These are phyloP conservation scores for Cyanistes caeruleus DNA, from an alignment of 2,113 vertebrate species.

Conservation along the genomic window DNA sequence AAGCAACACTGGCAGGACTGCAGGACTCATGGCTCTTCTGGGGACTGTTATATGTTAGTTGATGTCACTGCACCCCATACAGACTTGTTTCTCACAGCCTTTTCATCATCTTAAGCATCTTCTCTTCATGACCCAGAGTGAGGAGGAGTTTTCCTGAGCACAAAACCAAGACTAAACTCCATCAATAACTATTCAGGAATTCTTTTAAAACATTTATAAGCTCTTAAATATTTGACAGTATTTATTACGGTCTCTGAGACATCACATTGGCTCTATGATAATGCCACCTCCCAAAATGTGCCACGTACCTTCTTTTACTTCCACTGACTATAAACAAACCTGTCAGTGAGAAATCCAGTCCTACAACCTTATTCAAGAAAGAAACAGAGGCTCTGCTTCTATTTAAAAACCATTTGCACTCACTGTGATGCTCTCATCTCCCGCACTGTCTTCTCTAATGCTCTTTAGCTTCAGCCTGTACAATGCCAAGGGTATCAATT, in stretches of 20 bases:
- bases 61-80: neutral
- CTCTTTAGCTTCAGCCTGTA: neutral
- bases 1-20: neutral
- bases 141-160: neutral
- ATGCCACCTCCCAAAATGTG: neutral
- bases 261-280: conserved; percentile 2
- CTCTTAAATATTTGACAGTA: conserved; percentile 60
- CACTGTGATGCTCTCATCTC: neutral
- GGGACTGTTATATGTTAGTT: neutral
- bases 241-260: neutral
- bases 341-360: neutral
- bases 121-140: neutral
- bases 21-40: neutral
- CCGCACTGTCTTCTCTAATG: neutral
- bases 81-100: neutral
- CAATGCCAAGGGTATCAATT: neutral
- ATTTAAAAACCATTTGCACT: neutral
- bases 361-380: neutral
- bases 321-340: neutral
- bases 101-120: neutral
- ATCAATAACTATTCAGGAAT: conserved; percentile 30
- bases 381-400: neutral
- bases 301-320: neutral
- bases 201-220: conserved; percentile 58
- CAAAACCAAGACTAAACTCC: neutral